Evolutionary conservation across 1,140 invertebrate genomes (phyloP), one percentile per base, ranked within the genome.

Genomic region (Pseudoatta argentina): DNA sequence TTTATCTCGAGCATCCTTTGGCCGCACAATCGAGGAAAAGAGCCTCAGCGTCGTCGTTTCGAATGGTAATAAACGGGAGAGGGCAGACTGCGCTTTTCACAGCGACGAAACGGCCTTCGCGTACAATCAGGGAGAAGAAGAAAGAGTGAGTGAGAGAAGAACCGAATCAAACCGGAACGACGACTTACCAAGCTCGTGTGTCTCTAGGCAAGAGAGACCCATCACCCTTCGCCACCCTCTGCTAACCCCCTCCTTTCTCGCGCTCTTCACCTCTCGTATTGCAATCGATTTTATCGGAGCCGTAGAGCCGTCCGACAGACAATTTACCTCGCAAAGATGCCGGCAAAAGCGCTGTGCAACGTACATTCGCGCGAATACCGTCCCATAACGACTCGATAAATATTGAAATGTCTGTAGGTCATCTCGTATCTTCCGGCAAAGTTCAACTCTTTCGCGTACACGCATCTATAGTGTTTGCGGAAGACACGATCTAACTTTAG

Each of bases 51-150:
- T 86, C 75, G 88, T 89, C 72, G 82, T 48, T 76, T 73, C 77
- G 85, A 86, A 89, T 66, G 77, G 85, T 79, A 89, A 89, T 89
- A 89, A 89, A 89, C 59, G 88, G 57, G 72, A 75, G 51, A 72
- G 72, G 24, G 61, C 67, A 82, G 79, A 27, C 79, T 71, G 30
- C 34, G 85, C 87, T 89, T 89, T 88, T 78, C 61, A 30, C 69
- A 44, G 55, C 53, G 87, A 12, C 48, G 48, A 51, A 77, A 87
- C 87, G 86, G 87, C 87, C 72, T 53, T 75, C 87, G 66, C 61
- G 72, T 89, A 86, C 75, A 76, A 83, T 89, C 87, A 86, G 34
- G 67, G 34, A 21, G 18, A 44, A 69, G 44, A 61, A 24, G 57
- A 55, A 34, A 55, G 27, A 51, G 39, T 12, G 39, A 27, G 14